These are phyloP conservation scores for Polypterus senegalus DNA, from an alignment of 2,113 vertebrate species.

Conservation along the genomic window DNA sequence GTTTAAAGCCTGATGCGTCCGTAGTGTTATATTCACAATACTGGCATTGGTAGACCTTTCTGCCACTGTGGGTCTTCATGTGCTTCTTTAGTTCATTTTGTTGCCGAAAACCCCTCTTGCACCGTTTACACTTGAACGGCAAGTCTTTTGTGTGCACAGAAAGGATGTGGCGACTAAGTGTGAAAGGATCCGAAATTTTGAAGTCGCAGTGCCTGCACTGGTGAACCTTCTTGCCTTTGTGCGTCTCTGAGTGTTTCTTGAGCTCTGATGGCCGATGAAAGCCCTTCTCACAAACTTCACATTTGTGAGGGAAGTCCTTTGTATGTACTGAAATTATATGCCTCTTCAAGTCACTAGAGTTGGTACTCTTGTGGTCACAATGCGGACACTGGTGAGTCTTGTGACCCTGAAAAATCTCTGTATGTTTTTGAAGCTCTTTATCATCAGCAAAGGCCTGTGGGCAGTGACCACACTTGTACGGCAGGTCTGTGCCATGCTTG, in stretches of 20 bases:
- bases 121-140: constrained; percentile 95
- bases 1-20: constrained; percentile 95
- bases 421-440: constrained; percentile 80
- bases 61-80: constrained; percentile 97
- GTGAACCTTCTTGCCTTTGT: constrained; percentile 92
- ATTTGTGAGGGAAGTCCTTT: constrained; percentile 98
- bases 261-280: constrained; percentile 95
- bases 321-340: constrained; percentile 97
- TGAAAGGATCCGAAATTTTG: constrained; percentile 91
- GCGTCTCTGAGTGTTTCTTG: constrained; percentile 91
- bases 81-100: constrained; percentile 95
- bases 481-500: constrained; percentile 83
- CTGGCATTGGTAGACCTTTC: constrained; percentile 97
- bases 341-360: constrained; percentile 93
- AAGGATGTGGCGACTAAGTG: constrained; percentile 91
- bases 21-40: constrained; percentile 98
- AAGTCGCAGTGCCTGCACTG: constrained; percentile 98
- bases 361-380: constrained; percentile 98
- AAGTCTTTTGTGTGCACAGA: constrained; percentile 97
- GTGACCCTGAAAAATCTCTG: constrained; percentile 89
- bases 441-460: constrained; percentile 88
- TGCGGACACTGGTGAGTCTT: constrained; percentile 96
- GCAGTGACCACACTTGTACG: constrained; percentile 92
- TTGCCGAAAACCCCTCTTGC: constrained; percentile 87
- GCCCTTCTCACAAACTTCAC: constrained; percentile 94